phyloP scores from a whole-genome alignment of 2,113 vertebrate species.

The Chiloscyllium plagiosum region DNA sequence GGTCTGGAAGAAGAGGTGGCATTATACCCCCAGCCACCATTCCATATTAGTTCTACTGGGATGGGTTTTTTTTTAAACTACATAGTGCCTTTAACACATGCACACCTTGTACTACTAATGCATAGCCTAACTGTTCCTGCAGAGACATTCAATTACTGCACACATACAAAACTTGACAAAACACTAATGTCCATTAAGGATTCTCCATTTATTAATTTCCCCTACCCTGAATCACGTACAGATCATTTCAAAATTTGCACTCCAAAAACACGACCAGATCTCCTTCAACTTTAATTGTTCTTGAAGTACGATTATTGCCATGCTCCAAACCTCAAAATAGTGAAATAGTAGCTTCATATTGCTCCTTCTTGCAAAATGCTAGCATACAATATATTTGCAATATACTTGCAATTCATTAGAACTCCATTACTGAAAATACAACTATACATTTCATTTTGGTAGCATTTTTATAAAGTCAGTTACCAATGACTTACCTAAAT shows the following conservation, averaged over 20 bases:
- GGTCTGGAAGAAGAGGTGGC: background rate
- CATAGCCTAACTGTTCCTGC: no score
- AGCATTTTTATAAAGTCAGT: background rate
- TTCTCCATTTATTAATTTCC: background rate
- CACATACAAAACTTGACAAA: no score
- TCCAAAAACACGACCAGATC: background rate
- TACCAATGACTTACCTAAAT: conserved; percentile 67
- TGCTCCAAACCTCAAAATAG: background rate
- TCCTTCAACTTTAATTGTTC: background rate
- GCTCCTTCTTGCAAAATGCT: background rate
- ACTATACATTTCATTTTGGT: no score
- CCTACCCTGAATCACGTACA: no score
- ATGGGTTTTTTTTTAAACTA: no score
- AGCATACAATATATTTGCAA: background rate
- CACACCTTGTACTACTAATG: background rate
- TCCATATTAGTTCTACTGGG: background rate
- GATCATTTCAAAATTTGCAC: background rate
- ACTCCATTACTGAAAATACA: background rate
- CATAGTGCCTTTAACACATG: background rate
- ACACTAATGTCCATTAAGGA: background rate
- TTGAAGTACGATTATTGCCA: background rate
- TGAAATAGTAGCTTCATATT: background rate
- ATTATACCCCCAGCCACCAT: background rate
- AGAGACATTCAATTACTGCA: background rate
- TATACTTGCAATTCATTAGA: background rate